Conservation (phyloP, 2,888 invertebrate genomes). For the Cosmia pyralina region DNA sequence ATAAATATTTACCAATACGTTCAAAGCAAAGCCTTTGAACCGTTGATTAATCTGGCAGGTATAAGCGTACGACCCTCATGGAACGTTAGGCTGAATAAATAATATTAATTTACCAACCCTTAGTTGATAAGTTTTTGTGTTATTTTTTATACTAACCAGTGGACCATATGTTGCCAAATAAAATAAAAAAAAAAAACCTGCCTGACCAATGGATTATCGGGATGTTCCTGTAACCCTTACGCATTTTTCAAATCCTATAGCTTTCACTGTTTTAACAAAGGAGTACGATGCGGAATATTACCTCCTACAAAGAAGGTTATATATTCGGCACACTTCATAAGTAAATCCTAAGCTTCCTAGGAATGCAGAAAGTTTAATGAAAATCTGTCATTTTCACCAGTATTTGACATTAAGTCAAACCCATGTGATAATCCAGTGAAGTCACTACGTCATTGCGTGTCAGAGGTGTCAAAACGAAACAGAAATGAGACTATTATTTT, state of each 20-base stretch:
- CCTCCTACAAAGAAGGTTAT: neutral
- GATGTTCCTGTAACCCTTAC: neutral
- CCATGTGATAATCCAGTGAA: too few species aligned
- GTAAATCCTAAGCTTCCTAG: neutral
- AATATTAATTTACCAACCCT: too few species aligned
- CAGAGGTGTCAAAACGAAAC: too few species aligned
- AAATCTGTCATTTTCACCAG: too few species aligned
- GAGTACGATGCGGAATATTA: neutral
- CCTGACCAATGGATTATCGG: neutral
- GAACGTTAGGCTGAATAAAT: slow-evolving; percentile 13
- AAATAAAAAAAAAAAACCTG: too few species aligned
- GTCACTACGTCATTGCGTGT: too few species aligned
- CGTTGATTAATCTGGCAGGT: slow-evolving; percentile 25
- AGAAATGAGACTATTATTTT: too few species aligned
- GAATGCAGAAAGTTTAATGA: too few species aligned
- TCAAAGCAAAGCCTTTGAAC: slow-evolving; percentile 25
- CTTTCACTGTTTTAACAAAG: neutral
- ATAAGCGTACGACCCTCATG: slow-evolving; percentile 3
- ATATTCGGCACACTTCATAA: neutral
- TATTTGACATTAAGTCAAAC: too few species aligned
- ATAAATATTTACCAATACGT: neutral
- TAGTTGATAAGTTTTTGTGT: too few species aligned
- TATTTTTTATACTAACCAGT: too few species aligned
- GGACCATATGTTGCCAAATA: too few species aligned
- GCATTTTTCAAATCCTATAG: neutral